These are phyloP conservation scores for Calliopum simillimum DNA, from an alignment of 2,888 invertebrate genomes.

Conservation along the genomic window DNA sequence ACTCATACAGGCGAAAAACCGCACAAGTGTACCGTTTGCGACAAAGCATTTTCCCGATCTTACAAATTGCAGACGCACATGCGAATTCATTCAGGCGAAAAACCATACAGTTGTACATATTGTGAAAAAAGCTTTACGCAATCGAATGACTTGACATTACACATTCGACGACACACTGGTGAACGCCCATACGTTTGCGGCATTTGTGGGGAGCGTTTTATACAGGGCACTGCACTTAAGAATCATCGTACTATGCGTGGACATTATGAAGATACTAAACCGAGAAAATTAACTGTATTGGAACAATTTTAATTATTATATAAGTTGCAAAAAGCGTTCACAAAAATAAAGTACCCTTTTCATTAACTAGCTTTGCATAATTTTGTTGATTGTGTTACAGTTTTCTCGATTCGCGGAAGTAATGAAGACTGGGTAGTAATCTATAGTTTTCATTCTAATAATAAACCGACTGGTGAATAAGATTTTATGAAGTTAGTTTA, in stretches of 20 bases:
- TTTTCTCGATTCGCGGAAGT: too few species aligned
- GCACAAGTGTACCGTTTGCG: slow-evolving; percentile 65
- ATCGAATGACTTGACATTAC: slow-evolving; percentile 78
- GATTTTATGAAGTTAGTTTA: too few species aligned
- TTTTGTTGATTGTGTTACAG: too few species aligned
- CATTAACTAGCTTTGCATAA: too few species aligned
- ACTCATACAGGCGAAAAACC: slow-evolving; percentile 75
- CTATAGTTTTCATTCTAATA: too few species aligned
- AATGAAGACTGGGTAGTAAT: too few species aligned
- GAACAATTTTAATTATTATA: slow-evolving; percentile 32
- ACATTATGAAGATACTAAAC: slow-evolving; percentile 44
- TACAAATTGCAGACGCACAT: slow-evolving; percentile 74
- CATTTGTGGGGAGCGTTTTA: slow-evolving; percentile 64
- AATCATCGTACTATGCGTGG: slow-evolving; percentile 72
- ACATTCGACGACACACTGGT: slow-evolving; percentile 78
- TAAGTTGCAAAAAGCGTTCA: too few species aligned
- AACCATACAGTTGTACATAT: slow-evolving; percentile 73
- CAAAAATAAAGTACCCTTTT: too few species aligned
- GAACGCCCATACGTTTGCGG: slow-evolving; percentile 55
- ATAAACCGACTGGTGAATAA: too few species aligned
- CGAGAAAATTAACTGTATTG: slow-evolving; percentile 17
- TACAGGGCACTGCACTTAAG: slow-evolving; percentile 76
- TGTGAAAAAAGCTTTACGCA: slow-evolving; percentile 73
- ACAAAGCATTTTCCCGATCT: slow-evolving; percentile 71
- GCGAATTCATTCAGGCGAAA: slow-evolving; percentile 71